These are phyloP conservation scores for Drosophila sp. DNA, from an alignment of 1,140 invertebrate genomes.

Conservation along the genomic window DNA sequence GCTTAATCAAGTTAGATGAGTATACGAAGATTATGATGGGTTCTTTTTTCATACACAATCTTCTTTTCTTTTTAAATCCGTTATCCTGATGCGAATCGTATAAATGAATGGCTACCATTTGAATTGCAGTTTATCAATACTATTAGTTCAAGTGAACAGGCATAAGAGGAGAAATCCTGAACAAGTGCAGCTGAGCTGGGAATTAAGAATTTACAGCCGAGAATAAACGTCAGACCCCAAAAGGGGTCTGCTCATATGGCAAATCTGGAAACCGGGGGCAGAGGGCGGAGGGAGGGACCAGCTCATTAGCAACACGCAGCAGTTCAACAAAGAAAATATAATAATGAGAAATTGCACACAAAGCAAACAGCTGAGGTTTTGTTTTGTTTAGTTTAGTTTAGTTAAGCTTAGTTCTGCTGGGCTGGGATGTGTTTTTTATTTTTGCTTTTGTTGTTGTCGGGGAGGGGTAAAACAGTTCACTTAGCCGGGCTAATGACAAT, in stretches of 20 bases:
- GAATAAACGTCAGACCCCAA: background rate
- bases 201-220: no score
- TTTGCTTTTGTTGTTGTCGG: constrained; percentile 2
- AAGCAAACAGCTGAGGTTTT: constrained; percentile 26
- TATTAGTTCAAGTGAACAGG: background rate
- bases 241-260: constrained; percentile 10
- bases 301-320: constrained; percentile 70
- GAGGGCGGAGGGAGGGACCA: background rate
- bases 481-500: constrained; percentile 12
- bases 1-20: background rate
- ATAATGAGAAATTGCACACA: constrained; percentile 45
- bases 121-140: background rate
- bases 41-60: no score
- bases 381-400: background rate
- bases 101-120: background rate
- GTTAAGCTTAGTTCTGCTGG: no score
- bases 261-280: background rate
- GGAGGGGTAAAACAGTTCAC: constrained; percentile 8
- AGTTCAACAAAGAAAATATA: constrained; percentile 40
- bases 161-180: background rate
- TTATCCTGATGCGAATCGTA: no score
- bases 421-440: background rate
- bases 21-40: no score
- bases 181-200: background rate
- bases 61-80: no score